These are phyloP conservation scores for Tethya wilhelma DNA, from an alignment of 37 sponge, comb jelly and placozoan genomes.

Conservation along the genomic window DNA sequence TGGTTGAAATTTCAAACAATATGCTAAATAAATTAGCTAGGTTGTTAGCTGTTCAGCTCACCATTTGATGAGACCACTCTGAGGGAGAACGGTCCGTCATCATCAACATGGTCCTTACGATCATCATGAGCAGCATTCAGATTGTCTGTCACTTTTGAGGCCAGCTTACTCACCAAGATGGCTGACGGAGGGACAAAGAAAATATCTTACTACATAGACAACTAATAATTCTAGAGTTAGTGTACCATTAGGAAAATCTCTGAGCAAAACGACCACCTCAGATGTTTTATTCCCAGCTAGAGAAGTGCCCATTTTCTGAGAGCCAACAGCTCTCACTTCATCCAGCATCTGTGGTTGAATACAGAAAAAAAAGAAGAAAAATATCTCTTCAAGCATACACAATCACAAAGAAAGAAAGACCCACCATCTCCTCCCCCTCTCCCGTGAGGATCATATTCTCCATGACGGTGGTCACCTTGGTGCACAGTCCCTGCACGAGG, in stretches of 20 bases:
- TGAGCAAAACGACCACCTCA: constrained; percentile 81
- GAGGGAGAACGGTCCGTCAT: constrained; percentile 4
- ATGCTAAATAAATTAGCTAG: too few species aligned
- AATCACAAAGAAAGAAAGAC: neutral
- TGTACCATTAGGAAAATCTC: constrained; percentile 71
- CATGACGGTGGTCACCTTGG: constrained; percentile 58
- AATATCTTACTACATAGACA: neutral
- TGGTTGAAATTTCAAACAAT: too few species aligned
- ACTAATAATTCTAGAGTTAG: neutral
- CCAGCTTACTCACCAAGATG: constrained; percentile 14
- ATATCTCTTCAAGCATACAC: neutral
- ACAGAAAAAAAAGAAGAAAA: constrained; percentile 9
- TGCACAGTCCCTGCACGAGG: constrained; percentile 53
- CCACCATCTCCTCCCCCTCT: constrained; percentile 73
- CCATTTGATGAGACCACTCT: constrained; percentile 1
- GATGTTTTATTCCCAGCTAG: constrained; percentile 70
- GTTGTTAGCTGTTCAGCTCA: too few species aligned
- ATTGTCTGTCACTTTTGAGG: constrained; percentile 6
- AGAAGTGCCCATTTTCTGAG: constrained; percentile 82
- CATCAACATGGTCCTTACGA: neutral
- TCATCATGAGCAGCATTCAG: constrained; percentile 36
- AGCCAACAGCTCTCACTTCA: constrained; percentile 82
- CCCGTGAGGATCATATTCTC: constrained; percentile 76
- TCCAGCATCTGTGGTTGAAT: constrained; percentile 62
- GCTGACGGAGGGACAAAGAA: neutral